Evolutionary conservation across 2,797 vertebrate species (phyloP).

Genomic region (Myotis myotis): DNA sequence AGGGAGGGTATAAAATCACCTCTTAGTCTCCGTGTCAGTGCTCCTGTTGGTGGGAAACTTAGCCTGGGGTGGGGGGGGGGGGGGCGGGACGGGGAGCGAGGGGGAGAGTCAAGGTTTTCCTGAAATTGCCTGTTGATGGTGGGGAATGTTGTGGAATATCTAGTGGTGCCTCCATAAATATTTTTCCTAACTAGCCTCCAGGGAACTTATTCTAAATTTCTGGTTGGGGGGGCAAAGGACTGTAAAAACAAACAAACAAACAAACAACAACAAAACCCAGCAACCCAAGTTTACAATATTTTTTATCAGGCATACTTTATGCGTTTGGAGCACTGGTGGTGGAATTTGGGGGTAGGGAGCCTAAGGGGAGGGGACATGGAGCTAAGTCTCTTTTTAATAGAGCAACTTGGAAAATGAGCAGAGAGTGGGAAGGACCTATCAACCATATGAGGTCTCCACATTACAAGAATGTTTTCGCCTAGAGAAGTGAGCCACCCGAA

Average conservation of each 20-base stretch:
- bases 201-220: neutral
- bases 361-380: neutral
- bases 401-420: neutral
- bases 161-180: neutral
- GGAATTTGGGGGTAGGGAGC: accelerated
- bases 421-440: neutral
- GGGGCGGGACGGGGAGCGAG: neutral
- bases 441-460: neutral
- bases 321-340: neutral
- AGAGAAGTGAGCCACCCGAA: neutral
- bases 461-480: accelerated
- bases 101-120: neutral
- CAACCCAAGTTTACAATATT: neutral
- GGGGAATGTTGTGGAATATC: neutral
- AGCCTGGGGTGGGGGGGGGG: too few relatives aligned
- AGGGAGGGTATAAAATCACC: neutral
- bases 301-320: neutral
- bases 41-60: neutral
- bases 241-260: neutral
- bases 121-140: neutral
- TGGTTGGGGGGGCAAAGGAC: neutral
- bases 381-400: neutral
- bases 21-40: neutral
- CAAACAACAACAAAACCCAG: neutral
- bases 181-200: neutral